Percentiles rank a stretch among this genome's conserved stretches.
Conservation (phyloP, 2,113 vertebrate genomes). For the Trichomycterus rosablanca region DNA sequence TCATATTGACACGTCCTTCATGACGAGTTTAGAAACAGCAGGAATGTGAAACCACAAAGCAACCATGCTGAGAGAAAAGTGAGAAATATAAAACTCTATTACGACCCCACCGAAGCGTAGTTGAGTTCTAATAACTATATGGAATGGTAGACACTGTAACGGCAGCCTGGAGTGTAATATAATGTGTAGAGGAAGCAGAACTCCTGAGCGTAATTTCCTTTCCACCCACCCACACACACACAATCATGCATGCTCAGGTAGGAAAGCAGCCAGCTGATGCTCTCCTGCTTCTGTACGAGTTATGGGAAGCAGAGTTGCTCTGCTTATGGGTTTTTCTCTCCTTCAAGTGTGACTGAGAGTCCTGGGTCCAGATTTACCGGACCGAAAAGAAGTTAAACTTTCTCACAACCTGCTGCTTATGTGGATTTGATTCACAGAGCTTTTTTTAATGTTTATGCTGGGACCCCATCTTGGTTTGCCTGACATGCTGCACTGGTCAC, state of each 20-base stretch:
- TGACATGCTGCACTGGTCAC: no score
- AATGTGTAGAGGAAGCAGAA: slow-evolving; percentile 34
- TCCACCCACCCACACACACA: slow-evolving; percentile 24
- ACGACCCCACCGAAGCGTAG: slow-evolving; percentile 5
- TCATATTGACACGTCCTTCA: neutral
- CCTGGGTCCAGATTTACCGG: slow-evolving; percentile 41
- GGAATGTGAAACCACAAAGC: neutral
- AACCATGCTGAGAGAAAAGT: slow-evolving; percentile 1
- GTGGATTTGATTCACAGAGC: slow-evolving; percentile 29
- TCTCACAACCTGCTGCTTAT: slow-evolving; percentile 22
- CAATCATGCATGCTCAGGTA: slow-evolving; percentile 16
- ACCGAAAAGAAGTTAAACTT: neutral
- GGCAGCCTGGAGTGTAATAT: slow-evolving; percentile 29
- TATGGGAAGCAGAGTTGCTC: slow-evolving; percentile 51
- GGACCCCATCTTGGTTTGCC: no score
- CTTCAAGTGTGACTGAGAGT: slow-evolving; percentile 35
- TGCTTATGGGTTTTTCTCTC: slow-evolving; percentile 46
- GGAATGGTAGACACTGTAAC: slow-evolving; percentile 2
- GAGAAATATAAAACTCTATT: slow-evolving; percentile 17
- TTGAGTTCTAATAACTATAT: slow-evolving; percentile 27
- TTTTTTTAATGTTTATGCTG: no score
- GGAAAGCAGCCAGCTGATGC: slow-evolving; percentile 47
- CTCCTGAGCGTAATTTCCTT: slow-evolving; percentile 35
- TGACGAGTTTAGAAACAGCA: neutral
- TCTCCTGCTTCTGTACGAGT: slow-evolving; percentile 44